Evolutionary conservation across 2,888 invertebrate species (phyloP).

Genomic region (Megamerina dolium): DNA sequence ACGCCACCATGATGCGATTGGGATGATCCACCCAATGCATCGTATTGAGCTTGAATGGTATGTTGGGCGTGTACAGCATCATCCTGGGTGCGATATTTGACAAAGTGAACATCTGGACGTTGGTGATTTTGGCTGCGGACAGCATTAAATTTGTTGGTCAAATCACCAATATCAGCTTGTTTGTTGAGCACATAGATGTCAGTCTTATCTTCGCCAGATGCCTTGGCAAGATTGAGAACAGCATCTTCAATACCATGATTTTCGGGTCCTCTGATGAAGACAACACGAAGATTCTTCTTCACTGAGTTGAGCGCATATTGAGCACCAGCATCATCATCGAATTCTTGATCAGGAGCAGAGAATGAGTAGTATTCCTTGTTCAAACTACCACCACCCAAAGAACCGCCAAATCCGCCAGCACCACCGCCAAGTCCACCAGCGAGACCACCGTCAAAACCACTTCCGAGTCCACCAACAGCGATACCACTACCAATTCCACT

Average conservation of each 20-base stretch:
- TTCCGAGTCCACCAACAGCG: conserved; percentile 12
- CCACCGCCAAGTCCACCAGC: conserved; percentile 4
- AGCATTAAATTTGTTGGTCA: conserved; percentile 27
- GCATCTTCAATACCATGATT: conserved; percentile 30
- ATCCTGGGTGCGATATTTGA: conserved; percentile 32
- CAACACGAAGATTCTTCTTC: background rate
- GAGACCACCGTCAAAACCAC: background rate
- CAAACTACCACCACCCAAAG: conserved; percentile 24
- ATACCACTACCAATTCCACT: conserved; percentile 14
- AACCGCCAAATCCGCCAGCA: background rate
- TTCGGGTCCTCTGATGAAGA: conserved; percentile 31
- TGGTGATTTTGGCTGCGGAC: conserved; percentile 27
- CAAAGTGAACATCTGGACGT: conserved; percentile 34
- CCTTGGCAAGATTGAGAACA: conserved; percentile 29
- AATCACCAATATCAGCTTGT: conserved; percentile 29
- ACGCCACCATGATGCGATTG: conserved; percentile 31
- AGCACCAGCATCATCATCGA: conserved; percentile 25
- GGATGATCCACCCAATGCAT: conserved; percentile 29
- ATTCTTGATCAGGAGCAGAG: conserved; percentile 33
- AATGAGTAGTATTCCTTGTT: conserved; percentile 33
- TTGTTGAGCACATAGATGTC: conserved; percentile 41
- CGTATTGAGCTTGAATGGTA: conserved; percentile 29
- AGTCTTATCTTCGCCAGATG: conserved; percentile 29
- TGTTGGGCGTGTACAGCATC: conserved; percentile 29
- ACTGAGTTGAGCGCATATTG: conserved; percentile 21